Evolutionary conservation across 1,140 invertebrate genomes (phyloP), one percentile per base, ranked within the genome.

Genomic region (Anastrepha ludens): DNA sequence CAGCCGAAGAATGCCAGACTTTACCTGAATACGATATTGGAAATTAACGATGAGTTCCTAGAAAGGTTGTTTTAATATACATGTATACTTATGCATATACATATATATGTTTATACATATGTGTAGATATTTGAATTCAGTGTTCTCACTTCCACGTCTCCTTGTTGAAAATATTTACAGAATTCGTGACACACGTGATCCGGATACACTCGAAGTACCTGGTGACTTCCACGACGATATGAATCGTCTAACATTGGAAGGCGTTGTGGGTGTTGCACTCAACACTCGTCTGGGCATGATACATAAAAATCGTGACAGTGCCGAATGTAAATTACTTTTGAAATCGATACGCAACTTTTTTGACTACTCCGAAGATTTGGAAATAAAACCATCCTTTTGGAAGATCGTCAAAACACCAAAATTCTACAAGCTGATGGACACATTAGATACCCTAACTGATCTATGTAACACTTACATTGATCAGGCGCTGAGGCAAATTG

Each of bases 221-320:
- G 92, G 90, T 2, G 94, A 94, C 88, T 96, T 96, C 90, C 94
- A 94, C 47, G 94, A 95, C 67, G 96, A 96, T 90, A 93, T 96
- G 88, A 95, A 96, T 88, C 95, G 96, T 90, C 95, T 96, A 95
- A 93, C 96, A 4, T 90, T 97, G 47, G 96, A 97, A 92, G 96
- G 95, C 0, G 96, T 97, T 29, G 95, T 94, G 1, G 93, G 95
- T 0, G 94, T 97, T 1, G 96, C 96, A 17, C 91, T 97, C 17
- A 96, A 97, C 44, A 94, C 94, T 13, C 94, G 96, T 17, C 92
- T 97, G 1, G 96, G 90, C 91, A 96, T 86, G 15, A 60, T 93
- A 91, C 94, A 81, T 0, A 89, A 90, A 59, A 89, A 91, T 59
- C 89, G 92, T 0, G 93, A 95, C 65, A 93, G 95, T 3, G 65